Base-by-base conservation (phyloP, 2,113 vertebrate species). In the Eurypyga helias region DNA sequence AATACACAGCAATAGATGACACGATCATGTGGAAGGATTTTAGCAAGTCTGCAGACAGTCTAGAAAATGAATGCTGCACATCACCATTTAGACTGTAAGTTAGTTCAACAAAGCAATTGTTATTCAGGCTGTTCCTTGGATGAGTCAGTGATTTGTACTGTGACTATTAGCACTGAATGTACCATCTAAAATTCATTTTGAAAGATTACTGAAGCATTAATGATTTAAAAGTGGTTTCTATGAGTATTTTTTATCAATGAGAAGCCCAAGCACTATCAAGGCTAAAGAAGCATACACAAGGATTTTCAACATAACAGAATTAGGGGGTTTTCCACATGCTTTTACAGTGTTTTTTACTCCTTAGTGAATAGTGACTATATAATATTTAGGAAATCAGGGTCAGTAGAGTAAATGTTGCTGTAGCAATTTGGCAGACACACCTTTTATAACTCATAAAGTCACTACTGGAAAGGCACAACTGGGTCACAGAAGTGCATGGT, bases 391-490 rank as follows among this genome's bases (percentile, higher is more conserved):
- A 96, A 96, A 97, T 95, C 79, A 95, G 85, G 97, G 97, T 98
- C 98, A 98, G 92, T 97, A 97, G 95, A 97, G 96, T 92, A 96
- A 97, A 96, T 21, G 91, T 95, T 98, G 97, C 97, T 97, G 95
- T 97, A 97, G 96, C 92, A 96, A 94, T 96, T 94, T 97, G 93
- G 93, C 96, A 98, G 93, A 87, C 79, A 66, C 97, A 97, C 97
- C 97, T 97, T 97, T 97, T 95, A 72, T 96, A 98, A 97, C 95
- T 92, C 97, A 95, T 98, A 96, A 97, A 97, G 96, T 96, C 94
- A 97, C 84, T 96, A 96, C 87, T 96, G 95, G 82, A 88, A 88
- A 96, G 87, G 94, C 93, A 90, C 81, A 98, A 98, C 86, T 98
- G 97, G 97, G 97, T 97, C 97, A 97, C 93, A 97, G 96, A 95